phyloP scores from a whole-genome alignment of 2,113 vertebrate genomes.

The Microtus oregoni region DNA sequence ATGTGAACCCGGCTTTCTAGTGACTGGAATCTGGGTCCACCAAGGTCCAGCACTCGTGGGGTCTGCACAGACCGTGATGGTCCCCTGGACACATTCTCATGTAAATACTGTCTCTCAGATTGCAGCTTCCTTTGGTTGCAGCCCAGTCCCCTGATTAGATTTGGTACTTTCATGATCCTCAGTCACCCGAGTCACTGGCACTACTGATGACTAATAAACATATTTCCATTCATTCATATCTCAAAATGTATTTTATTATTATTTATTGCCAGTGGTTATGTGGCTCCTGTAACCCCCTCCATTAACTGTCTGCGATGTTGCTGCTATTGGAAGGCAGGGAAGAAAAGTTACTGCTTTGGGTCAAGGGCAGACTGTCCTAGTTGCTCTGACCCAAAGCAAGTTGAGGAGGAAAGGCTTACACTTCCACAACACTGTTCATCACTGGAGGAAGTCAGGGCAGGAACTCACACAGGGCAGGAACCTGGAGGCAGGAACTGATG shows the following conservation, averaged over 20 bases:
- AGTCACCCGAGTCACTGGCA: neutral
- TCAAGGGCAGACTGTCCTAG: neutral
- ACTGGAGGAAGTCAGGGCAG: neutral
- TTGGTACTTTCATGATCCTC: neutral
- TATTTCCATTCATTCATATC: neutral
- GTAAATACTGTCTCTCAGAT: neutral
- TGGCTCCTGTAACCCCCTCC: neutral
- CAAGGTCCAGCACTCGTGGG: neutral
- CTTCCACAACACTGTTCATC: neutral
- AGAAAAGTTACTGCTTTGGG: neutral
- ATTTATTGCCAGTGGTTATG: neutral
- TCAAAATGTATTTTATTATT: neutral
- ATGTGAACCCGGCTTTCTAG: neutral
- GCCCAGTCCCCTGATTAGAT: slow-evolving; percentile 12
- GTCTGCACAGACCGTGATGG: neutral
- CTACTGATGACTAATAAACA: neutral
- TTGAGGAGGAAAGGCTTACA: neutral
- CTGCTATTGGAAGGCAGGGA: neutral
- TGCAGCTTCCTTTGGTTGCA: neutral
- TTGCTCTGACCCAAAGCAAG: neutral
- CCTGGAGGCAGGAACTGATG: too few species aligned
- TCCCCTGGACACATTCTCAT: neutral
- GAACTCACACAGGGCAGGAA: too few species aligned
- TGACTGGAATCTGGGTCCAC: neutral
- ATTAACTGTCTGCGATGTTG: neutral